phyloP scores from a whole-genome alignment of 2,888 invertebrate genomes.

The Exephanes ischioxanthus region DNA sequence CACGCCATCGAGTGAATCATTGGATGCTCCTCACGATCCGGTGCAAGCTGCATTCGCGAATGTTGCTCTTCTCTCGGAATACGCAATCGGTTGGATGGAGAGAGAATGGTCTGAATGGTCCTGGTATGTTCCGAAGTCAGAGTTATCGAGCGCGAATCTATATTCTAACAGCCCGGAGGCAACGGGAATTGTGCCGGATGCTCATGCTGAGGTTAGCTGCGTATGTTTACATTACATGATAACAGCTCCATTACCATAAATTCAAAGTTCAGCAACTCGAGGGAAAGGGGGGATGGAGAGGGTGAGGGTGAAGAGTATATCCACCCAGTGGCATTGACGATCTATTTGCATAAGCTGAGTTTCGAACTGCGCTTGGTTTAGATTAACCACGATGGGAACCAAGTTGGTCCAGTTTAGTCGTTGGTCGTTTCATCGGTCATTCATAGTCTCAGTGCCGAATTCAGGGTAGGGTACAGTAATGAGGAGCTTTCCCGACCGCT shows the following conservation, averaged over 20 bases:
- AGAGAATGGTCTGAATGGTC: not conserved
- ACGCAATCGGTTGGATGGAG: slow-evolving; percentile 23
- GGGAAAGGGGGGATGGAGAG: not conserved
- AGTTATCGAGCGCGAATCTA: not conserved
- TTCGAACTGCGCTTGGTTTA: not conserved
- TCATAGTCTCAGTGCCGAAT: not conserved
- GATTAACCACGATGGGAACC: slow-evolving; percentile 10
- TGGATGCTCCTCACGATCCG: slow-evolving; percentile 43
- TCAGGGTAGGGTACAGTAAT: not conserved
- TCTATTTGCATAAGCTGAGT: slow-evolving; percentile 38
- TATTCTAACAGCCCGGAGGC: slow-evolving; percentile 1
- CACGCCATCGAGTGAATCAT: not conserved
- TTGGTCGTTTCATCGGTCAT: not conserved
- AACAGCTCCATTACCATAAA: slow-evolving; percentile 43
- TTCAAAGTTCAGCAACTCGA: slow-evolving; percentile 40
- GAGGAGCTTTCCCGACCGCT: not conserved
- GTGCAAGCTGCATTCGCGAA: slow-evolving; percentile 17
- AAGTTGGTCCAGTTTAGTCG: slow-evolving; percentile 7
- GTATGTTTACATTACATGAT: slow-evolving; percentile 36
- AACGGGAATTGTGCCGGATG: slow-evolving; percentile 26
- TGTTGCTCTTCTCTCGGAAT: slow-evolving; percentile 18
- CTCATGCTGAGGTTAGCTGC: slow-evolving; percentile 5
- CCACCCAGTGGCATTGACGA: not conserved
- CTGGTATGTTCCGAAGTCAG: not conserved
- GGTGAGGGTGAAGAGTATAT: not conserved